Base-by-base conservation (phyloP, 2,797 vertebrate species). In the Sebastiscus albofasciatus region DNA sequence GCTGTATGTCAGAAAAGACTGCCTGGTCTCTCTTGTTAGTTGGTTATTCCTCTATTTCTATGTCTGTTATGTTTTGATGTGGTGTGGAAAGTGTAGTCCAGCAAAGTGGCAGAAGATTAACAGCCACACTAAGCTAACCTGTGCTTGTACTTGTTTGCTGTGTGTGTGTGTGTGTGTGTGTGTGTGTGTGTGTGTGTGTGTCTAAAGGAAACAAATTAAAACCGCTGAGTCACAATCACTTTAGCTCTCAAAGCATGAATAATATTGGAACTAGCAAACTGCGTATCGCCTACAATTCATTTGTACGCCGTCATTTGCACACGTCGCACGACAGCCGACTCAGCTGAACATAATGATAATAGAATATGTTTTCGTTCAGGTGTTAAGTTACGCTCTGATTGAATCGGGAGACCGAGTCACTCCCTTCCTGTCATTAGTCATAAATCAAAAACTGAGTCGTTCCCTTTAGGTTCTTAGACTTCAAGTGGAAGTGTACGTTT, bases 161-260 rank as follows among this genome's bases (percentile, higher is more conserved):
- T 27, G 54, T 56, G 56, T n/a, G 58, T 29, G 56, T 59, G 55
- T 16, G 20, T 75, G 62, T 67, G n/a, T 62, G 12, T 66, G 36
- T 54, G 75, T 58, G 55, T 24, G n/a, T n/a, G 20, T 75, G 62
- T 67, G n/a, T 62, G 12, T 66, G 36, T 54, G 75, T 58, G 55
- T 24, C 13, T 42, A 52, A 49, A 20, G 64, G 75, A 56, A 42
- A 55, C 34, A 65, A 80, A 89, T 84, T 84, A 67, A 81, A 84
- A 79, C 61, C 64, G 77, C 83, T 72, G 77, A 89, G 72, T 83
- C 80, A 68, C 74, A 67, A 62, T 66, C 59, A 65, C 75, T 82
- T 42, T n/a, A 66, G 70, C 67, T 84, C 58, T 80, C 73, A 65
- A 68, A 79, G 68, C 72, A 52, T 77, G 60, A 72, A 79, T 70